Evolutionary conservation across 2,113 vertebrate species (phyloP).

Genomic region (Catagonus wagneri): DNA sequence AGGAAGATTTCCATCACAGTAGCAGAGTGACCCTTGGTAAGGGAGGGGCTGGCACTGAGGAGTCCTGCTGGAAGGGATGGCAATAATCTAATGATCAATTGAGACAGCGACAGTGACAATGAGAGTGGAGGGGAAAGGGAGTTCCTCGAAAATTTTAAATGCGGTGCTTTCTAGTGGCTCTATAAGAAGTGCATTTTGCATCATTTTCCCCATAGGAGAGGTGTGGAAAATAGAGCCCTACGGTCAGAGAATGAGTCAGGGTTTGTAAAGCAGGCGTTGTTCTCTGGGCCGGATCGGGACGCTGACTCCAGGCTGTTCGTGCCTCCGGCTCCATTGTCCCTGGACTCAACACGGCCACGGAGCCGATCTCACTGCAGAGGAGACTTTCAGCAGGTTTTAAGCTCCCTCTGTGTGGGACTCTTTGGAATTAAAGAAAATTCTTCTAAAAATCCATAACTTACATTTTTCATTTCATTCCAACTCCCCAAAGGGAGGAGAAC

Average conservation of each 20-base stretch:
- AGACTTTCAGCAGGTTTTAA: neutral
- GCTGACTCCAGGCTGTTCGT: neutral
- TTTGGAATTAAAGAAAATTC: conserved; percentile 50
- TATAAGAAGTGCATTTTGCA: conserved; percentile 27
- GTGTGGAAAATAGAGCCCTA: neutral
- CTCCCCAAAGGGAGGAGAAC: neutral
- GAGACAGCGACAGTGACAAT: neutral
- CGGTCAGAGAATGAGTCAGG: neutral
- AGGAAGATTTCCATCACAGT: neutral
- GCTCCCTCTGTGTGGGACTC: neutral
- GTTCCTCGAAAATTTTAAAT: neutral
- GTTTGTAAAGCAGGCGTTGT: neutral
- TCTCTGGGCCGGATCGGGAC: neutral
- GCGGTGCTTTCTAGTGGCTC: neutral
- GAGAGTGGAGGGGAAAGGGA: neutral
- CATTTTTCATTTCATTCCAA: neutral
- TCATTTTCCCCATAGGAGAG: neutral
- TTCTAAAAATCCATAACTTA: neutral
- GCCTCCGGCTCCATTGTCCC: neutral
- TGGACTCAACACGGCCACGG: neutral
- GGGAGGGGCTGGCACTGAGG: neutral
- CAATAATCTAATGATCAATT: neutral
- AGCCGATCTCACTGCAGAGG: neutral
- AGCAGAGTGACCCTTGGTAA: neutral
- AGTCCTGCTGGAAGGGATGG: neutral